A percentile compares a stretch with the other conserved stretches of the same genome.
Evolutionary conservation across 2,888 invertebrate genomes (phyloP).

Genomic region (Tachystola acroxantha): DNA sequence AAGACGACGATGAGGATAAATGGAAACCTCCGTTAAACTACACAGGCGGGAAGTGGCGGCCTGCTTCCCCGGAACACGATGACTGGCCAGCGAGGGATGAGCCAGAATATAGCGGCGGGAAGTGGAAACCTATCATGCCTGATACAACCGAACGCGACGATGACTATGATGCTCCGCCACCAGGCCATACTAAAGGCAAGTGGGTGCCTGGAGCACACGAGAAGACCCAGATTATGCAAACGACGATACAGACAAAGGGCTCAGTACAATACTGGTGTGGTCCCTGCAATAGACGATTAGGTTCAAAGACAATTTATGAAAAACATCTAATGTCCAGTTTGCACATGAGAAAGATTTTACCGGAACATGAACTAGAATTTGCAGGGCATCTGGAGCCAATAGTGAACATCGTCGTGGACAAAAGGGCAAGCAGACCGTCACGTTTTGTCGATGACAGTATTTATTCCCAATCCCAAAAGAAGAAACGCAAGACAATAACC

Average conservation of each 20-base stretch:
- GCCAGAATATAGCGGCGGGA: slow-evolving; percentile 79
- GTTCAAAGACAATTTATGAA: slow-evolving; percentile 85
- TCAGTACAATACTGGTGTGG: slow-evolving; percentile 87
- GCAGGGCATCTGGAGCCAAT: slow-evolving; percentile 64
- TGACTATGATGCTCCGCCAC: slow-evolving; percentile 80
- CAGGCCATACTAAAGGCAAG: slow-evolving; percentile 86
- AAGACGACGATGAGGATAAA: slow-evolving; percentile 81
- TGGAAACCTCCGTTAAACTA: slow-evolving; percentile 83
- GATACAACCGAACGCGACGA: slow-evolving; percentile 62
- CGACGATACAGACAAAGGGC: slow-evolving; percentile 67
- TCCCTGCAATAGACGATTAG: slow-evolving; percentile 86
- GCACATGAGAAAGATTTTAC: slow-evolving; percentile 82
- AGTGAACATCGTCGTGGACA: slow-evolving; percentile 31
- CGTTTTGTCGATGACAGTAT: slow-evolving; percentile 47
- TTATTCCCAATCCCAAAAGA: slow-evolving; percentile 39
- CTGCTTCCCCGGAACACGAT: slow-evolving; percentile 66
- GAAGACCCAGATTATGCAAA: slow-evolving; percentile 75
- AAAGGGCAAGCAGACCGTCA: slow-evolving; percentile 53
- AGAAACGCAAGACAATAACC: slow-evolving; percentile 26
- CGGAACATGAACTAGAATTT: slow-evolving; percentile 83
- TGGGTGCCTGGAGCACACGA: slow-evolving; percentile 85
- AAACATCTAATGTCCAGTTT: slow-evolving; percentile 86
- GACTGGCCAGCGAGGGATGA: slow-evolving; percentile 76
- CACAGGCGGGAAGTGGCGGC: slow-evolving; percentile 69
- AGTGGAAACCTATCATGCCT: slow-evolving; percentile 76